A percentile compares a stretch with the other conserved stretches of the same genome.
Conservation (phyloP, 2,113 vertebrate species). For the Promerops cafer region DNA sequence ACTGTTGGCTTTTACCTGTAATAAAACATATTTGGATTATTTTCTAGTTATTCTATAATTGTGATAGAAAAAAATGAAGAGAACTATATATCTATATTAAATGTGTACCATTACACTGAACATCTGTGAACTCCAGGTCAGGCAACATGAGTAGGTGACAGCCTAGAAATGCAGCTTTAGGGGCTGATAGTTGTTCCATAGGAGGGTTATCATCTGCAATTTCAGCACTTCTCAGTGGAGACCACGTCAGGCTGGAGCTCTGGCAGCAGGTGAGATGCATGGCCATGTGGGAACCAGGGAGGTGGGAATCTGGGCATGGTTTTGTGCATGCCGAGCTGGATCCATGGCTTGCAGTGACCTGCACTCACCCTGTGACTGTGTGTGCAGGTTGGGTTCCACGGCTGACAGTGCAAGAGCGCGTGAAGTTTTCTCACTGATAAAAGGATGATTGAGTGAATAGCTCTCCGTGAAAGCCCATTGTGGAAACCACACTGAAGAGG, state of each 20-base stretch:
- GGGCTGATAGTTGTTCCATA: neutral
- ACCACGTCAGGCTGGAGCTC: neutral
- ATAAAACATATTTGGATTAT: neutral
- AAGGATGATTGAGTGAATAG: neutral
- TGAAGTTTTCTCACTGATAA: neutral
- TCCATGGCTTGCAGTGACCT: neutral
- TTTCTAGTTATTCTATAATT: neutral
- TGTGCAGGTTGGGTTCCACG: neutral
- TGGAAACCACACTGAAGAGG: neutral
- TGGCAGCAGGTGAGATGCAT: neutral
- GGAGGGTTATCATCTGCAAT: neutral
- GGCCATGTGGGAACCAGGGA: fast-evolving
- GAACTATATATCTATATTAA: neutral
- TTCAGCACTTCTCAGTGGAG: neutral
- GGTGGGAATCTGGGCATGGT: neutral
- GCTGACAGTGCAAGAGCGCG: neutral
- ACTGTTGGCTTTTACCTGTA: neutral
- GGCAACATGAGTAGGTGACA: neutral
- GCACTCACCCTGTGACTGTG: fast-evolving
- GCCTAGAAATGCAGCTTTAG: neutral
- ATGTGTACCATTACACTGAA: neutral
- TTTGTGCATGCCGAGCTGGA: neutral
- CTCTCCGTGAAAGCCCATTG: fast-evolving
- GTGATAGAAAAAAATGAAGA: neutral
- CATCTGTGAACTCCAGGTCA: neutral